Conservation (phyloP, 2,888 invertebrate genomes). For the Drosophila limbata region DNA sequence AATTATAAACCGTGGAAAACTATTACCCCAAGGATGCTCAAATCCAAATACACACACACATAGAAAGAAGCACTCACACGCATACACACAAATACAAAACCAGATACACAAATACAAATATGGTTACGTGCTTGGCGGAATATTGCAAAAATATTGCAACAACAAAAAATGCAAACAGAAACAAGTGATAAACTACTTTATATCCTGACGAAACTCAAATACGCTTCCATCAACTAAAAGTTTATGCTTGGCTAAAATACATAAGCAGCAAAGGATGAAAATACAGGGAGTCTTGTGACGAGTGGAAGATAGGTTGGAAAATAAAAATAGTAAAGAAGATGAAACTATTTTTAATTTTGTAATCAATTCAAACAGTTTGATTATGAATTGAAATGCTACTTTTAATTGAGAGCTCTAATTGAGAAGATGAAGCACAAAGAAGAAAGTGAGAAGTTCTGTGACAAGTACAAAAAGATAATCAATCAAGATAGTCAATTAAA, state of each 20-base stretch:
- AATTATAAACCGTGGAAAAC: constrained; percentile 81
- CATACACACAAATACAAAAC: constrained; percentile 18
- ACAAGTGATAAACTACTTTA: constrained; percentile 7
- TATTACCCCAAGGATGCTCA: constrained; percentile 80
- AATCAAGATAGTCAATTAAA: too few species aligned
- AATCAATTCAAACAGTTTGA: not conserved
- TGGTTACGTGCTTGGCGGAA: constrained; percentile 73
- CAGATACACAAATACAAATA: constrained; percentile 50
- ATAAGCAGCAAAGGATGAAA: too few species aligned
- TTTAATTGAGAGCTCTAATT: not conserved
- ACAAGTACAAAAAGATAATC: too few species aligned
- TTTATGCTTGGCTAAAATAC: not conserved
- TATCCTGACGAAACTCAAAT: constrained; percentile 12
- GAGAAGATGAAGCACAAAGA: too few species aligned
- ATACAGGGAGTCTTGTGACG: not conserved
- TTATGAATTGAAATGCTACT: not conserved
- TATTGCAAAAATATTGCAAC: constrained; percentile 74
- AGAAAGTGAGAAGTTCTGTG: not conserved
- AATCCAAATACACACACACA: constrained; percentile 69
- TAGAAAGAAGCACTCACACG: constrained; percentile 16
- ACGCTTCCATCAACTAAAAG: constrained; percentile 20
- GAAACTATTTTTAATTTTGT: not conserved
- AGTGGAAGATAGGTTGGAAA: not conserved
- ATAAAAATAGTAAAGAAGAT: not conserved
- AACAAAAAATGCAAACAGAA: constrained; percentile 44